Percentiles rank a stretch among this genome's conserved stretches.
phyloP scores from a whole-genome alignment of 2,797 vertebrate genomes.

The Sebastes kiyomatsui region DNA sequence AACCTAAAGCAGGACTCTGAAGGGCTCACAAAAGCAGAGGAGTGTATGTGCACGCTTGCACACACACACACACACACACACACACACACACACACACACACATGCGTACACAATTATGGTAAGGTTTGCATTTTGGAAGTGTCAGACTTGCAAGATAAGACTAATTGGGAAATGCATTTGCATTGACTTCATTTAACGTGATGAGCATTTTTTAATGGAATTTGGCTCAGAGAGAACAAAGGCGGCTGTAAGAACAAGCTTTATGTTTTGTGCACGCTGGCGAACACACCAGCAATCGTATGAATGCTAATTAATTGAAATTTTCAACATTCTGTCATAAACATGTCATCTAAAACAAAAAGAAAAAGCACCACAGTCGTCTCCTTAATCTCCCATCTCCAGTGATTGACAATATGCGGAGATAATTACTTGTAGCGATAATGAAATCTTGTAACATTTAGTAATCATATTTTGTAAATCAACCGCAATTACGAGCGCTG shows the following conservation, averaged over 20 bases:
- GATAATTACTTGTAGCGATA: constrained; percentile 47
- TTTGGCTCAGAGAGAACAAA: constrained; percentile 54
- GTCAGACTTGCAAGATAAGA: constrained; percentile 51
- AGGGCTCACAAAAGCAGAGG: background rate
- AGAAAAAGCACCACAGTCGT: background rate
- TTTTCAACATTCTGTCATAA: constrained; percentile 19
- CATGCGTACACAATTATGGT: background rate
- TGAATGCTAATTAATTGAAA: constrained; percentile 48
- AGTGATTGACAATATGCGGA: constrained; percentile 27
- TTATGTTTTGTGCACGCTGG: constrained; percentile 32
- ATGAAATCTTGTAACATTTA: constrained; percentile 29
- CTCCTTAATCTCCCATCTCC: constrained; percentile 15
- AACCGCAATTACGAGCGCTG: constrained; percentile 11
- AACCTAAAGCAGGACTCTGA: constrained; percentile 12
- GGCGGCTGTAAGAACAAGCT: constrained; percentile 14
- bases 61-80: background rate
- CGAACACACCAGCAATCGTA: constrained; percentile 16
- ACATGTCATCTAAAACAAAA: constrained; percentile 28
- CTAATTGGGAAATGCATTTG: constrained; percentile 61
- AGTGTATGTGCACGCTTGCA: background rate
- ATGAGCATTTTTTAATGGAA: constrained; percentile 47
- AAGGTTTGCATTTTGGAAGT: constrained; percentile 23
- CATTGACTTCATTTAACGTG: constrained; percentile 42
- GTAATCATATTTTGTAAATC: constrained; percentile 45
- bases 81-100: background rate